Percentiles rank a stretch among this genome's conserved stretches.
phyloP scores from a whole-genome alignment of 2,888 invertebrate species.

The Portevinia maculata region DNA sequence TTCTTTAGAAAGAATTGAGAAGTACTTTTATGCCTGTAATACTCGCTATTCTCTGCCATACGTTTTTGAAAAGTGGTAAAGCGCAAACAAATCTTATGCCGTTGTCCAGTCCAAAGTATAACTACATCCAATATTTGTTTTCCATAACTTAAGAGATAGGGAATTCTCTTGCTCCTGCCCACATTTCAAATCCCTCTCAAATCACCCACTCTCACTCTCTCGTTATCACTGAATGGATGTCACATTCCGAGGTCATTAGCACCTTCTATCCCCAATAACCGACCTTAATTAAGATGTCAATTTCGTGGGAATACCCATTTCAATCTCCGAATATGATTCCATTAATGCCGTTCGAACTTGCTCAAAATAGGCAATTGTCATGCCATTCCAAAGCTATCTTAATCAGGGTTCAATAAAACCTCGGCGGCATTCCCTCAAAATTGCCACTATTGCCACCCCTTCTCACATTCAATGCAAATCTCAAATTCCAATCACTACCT shows the following conservation, averaged over 20 bases:
- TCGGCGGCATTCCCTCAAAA: slow-evolving; percentile 9
- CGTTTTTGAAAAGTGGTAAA: too few species aligned
- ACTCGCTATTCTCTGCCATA: too few species aligned
- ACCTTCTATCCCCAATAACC: slow-evolving; percentile 16
- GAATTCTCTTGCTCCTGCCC: background rate
- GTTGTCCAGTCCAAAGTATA: too few species aligned
- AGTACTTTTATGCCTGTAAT: too few species aligned
- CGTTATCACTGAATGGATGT: background rate
- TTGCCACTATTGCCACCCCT: background rate
- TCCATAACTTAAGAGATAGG: too few species aligned
- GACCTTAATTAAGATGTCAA: slow-evolving; percentile 37
- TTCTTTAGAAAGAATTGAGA: too few species aligned
- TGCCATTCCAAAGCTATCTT: slow-evolving; percentile 57
- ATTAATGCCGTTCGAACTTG: slow-evolving; percentile 18
- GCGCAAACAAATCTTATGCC: too few species aligned
- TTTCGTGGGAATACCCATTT: slow-evolving; percentile 22
- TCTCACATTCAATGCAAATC: slow-evolving; percentile 57
- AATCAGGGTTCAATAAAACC: slow-evolving; percentile 67
- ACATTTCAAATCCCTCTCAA: background rate
- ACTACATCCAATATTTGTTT: too few species aligned
- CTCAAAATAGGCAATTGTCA: slow-evolving; percentile 26
- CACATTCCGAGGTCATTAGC: slow-evolving; percentile 30
- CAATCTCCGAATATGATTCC: slow-evolving; percentile 26
- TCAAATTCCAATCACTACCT: slow-evolving; percentile 61
- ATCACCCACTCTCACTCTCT: background rate